Evolutionary conservation across 92 coral and sea anemone species (phyloP), one percentile per base, ranked within the genome.

Genomic region (Porites evermanni): DNA sequence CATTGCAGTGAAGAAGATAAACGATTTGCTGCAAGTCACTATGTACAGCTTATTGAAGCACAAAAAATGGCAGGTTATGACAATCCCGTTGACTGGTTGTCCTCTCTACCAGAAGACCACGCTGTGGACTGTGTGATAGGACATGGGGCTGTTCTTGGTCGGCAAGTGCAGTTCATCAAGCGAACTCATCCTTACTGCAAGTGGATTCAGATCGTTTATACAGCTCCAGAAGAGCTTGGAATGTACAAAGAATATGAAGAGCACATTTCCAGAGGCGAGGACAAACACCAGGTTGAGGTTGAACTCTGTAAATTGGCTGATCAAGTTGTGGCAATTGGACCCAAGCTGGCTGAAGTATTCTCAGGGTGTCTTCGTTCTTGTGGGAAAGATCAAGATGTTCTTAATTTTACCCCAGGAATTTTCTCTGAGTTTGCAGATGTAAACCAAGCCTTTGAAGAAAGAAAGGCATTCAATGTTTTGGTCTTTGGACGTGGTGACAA

Each of bases 301-400:
- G 8, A 18, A 61, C 71, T 78, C 14, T 78, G 82, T 65, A 56
- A 78, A 60, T 2, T 65, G 3, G 82, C 82, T 61, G 82, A 78
- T 65, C 70, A 60, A 29, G 82, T 78, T 29, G 82, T 78, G 10
- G 82, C 82, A n/a, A 26, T 78, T 32, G 82, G 82, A 0, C 82
- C 82, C 21, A 77, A 66, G 72, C 72, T 78, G 82, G 29, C 70
- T 17, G 59, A 78, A 54, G 82, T n/a, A 1, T 78, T 19, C 59
- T 63, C 70, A 10, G 20, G 71, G 19, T 66, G 64, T 21, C 82
- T 78, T 8, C 72, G 72, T 38, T n/a, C 20, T 0, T 52, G 66
- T 38, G 12, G 44, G 2, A 64, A 79, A 10, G 59, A 64, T 38
- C 60, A 64, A 38, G 59, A 44, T 12, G 71, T 63, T 5, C 17